These are phyloP conservation scores for Zosterops lateralis DNA, from an alignment of 2,113 vertebrate species.

Conservation along the genomic window DNA sequence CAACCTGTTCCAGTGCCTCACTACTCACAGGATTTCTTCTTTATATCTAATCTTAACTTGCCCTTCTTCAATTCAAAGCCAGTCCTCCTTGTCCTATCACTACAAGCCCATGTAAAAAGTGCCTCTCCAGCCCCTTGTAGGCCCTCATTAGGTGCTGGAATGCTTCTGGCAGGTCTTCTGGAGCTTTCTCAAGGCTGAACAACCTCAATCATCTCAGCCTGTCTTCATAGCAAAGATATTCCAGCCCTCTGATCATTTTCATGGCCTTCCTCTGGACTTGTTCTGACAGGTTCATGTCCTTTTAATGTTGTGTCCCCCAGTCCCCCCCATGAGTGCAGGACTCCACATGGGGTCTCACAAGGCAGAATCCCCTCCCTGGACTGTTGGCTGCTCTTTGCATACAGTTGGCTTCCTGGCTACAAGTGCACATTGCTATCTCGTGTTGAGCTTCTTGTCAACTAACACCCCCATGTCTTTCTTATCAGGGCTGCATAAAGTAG, in stretches of 20 bases:
- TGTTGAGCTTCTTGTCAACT: background rate
- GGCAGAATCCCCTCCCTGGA: background rate
- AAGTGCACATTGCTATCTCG: fast-evolving
- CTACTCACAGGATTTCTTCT: background rate
- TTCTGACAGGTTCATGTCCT: background rate
- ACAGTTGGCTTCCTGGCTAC: background rate
- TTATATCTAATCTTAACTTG: background rate
- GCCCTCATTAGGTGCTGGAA: background rate
- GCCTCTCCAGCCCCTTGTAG: no score
- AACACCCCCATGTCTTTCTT: background rate
- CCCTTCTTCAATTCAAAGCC: background rate
- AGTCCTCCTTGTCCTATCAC: background rate
- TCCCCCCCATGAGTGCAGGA: background rate
- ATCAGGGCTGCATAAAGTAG: background rate
- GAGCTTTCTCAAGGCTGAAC: background rate
- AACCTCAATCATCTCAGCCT: background rate
- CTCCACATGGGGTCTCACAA: background rate
- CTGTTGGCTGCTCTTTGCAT: background rate
- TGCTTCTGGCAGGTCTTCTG: background rate
- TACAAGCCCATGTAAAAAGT: background rate
- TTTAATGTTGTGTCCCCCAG: background rate
- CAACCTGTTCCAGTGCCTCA: background rate
- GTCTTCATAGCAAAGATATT: background rate
- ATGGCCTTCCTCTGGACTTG: background rate
- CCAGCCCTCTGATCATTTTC: background rate